These are phyloP conservation scores for Cnemophilus loriae DNA, from an alignment of 2,113 vertebrate species.

Conservation along the genomic window DNA sequence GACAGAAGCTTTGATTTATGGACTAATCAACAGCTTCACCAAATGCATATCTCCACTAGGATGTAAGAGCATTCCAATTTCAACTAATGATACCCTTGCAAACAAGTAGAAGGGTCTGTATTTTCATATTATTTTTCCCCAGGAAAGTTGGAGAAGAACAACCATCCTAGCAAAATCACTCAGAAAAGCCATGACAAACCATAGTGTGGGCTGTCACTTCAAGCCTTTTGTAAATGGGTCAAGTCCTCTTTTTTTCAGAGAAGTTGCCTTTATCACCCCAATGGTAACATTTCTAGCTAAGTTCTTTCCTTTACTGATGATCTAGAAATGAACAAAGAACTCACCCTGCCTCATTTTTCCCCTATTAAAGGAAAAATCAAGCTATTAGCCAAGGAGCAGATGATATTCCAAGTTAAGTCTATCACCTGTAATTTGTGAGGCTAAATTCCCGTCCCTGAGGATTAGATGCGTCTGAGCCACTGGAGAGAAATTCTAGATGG, in stretches of 20 bases:
- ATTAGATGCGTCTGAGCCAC: neutral
- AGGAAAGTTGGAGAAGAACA: neutral
- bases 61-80: accelerated
- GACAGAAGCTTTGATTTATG: neutral
- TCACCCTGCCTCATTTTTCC: neutral
- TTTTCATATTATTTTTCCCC: neutral
- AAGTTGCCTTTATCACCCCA: neutral
- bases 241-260: neutral
- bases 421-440: neutral
- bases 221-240: neutral
- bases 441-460: neutral
- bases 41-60: neutral
- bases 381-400: neutral
- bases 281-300: neutral
- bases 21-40: neutral
- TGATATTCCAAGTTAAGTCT: neutral
- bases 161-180: neutral
- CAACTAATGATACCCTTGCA: neutral
- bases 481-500: neutral
- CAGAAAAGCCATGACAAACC: neutral
- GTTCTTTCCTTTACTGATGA: neutral
- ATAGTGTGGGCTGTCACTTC: neutral
- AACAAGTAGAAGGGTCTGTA: neutral
- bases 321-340: neutral
- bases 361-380: neutral